Percentiles rank a stretch among this genome's conserved stretches.
Conservation (phyloP, 2,113 vertebrate genomes). For the Amphilophus citrinellus region DNA sequence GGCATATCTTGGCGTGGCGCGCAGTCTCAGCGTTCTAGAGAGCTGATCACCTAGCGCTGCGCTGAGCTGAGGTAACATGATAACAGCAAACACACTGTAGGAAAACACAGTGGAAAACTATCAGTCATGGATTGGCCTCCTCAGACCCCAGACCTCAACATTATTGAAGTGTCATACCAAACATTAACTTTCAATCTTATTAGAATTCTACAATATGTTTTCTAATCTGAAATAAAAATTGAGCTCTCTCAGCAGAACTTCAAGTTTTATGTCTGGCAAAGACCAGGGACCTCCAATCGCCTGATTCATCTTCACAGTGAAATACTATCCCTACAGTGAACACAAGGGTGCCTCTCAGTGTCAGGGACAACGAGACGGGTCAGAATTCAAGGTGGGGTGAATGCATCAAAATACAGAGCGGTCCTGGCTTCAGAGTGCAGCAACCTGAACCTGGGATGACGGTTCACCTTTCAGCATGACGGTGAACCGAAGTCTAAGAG, state of each 20-base stretch:
- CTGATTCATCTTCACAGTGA: neutral
- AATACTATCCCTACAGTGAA: neutral
- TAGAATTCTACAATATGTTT: slow-evolving; percentile 5
- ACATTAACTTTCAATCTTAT: neutral
- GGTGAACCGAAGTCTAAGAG: slow-evolving; percentile 13
- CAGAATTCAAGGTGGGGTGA: neutral
- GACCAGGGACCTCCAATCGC: neutral
- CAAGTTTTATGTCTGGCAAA: neutral
- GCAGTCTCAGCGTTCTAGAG: too few relatives aligned
- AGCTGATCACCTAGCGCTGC: too few relatives aligned
- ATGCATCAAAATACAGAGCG: neutral
- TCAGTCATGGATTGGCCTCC: neutral
- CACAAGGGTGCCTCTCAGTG: neutral
- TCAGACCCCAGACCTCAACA: neutral
- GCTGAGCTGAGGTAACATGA: neutral
- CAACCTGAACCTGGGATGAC: neutral
- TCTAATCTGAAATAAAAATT: neutral
- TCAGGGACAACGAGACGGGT: neutral
- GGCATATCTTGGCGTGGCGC: too few relatives aligned
- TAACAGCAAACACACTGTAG: neutral
- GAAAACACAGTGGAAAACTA: neutral
- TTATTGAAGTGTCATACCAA: neutral
- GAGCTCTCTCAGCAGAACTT: neutral
- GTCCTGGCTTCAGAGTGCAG: neutral
- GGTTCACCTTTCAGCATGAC: neutral